Conservation (phyloP, 1,140 invertebrate species). For the Aleiodes sp. region DNA sequence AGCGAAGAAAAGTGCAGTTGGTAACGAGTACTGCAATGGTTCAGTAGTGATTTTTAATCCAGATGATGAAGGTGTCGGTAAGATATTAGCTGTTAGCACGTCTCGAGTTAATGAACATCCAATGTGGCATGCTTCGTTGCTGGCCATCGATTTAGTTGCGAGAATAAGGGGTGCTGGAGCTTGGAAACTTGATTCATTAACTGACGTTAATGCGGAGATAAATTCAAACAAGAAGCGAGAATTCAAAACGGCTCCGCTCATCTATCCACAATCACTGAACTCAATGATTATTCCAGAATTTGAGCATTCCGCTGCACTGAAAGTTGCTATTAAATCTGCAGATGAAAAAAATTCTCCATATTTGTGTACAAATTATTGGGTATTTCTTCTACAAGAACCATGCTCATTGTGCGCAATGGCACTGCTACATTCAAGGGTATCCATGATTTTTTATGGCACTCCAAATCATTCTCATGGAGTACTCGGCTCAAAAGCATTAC, state of each 20-base stretch:
- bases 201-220: neutral
- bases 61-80: slow-evolving; percentile 63
- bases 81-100: slow-evolving; percentile 70
- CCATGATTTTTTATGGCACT: slow-evolving; percentile 82
- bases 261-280: slow-evolving; percentile 47
- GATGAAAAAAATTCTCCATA: slow-evolving; percentile 72
- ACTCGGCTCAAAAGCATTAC: slow-evolving; percentile 74
- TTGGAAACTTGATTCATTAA: slow-evolving; percentile 64
- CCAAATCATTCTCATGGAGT: slow-evolving; percentile 72
- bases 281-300: slow-evolving; percentile 41
- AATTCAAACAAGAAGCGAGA: slow-evolving; percentile 44
- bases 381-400: slow-evolving; percentile 86
- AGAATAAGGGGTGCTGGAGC: slow-evolving; percentile 82
- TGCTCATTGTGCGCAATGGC: slow-evolving; percentile 96
- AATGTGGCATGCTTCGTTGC: slow-evolving; percentile 85
- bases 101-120: slow-evolving; percentile 74
- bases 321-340: neutral
- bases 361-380: slow-evolving; percentile 89
- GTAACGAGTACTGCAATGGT: slow-evolving; percentile 55
- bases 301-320: neutral
- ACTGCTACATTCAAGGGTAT: slow-evolving; percentile 85
- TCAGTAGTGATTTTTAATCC: slow-evolving; percentile 78
- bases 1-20: slow-evolving; percentile 57
- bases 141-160: slow-evolving; percentile 87
- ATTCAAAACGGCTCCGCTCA: slow-evolving; percentile 42